Evolutionary conservation across 2,888 invertebrate species (phyloP).

Genomic region (Heteromurus nitidus): DNA sequence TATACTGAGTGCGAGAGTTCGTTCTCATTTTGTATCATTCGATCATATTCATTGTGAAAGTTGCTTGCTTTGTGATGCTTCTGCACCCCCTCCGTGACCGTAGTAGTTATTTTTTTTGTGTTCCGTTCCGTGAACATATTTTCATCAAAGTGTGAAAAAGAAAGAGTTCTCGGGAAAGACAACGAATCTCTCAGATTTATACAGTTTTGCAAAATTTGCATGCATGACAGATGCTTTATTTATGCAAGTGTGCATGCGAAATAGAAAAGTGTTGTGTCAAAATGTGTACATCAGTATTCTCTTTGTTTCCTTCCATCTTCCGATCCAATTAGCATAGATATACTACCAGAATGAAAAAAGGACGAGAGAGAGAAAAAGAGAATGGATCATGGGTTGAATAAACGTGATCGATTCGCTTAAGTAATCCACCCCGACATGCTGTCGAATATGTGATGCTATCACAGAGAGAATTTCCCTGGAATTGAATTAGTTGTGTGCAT

Average conservation of each 20-base stretch:
- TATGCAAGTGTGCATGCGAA: too few relatives aligned
- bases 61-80: too few relatives aligned
- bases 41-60: background rate
- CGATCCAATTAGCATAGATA: background rate
- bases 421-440: too few relatives aligned
- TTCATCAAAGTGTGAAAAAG: background rate
- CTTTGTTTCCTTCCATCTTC: background rate
- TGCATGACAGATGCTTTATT: too few relatives aligned
- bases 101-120: background rate
- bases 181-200: conserved; percentile 10
- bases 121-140: background rate
- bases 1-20: too few relatives aligned
- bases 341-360: background rate
- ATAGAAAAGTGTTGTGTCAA: background rate
- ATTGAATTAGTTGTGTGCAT: too few relatives aligned
- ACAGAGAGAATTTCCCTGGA: too few relatives aligned
- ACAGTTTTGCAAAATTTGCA: background rate
- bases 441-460: too few relatives aligned
- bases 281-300: background rate
- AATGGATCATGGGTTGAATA: background rate
- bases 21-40: too few relatives aligned
- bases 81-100: too few relatives aligned
- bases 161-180: conserved; percentile 18
- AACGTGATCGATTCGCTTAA: background rate
- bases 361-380: too few relatives aligned